Percentiles rank a stretch among this genome's conserved stretches.
Conservation (phyloP, 2,113 vertebrate species). For the Rhinolophus ferrumequinum region DNA sequence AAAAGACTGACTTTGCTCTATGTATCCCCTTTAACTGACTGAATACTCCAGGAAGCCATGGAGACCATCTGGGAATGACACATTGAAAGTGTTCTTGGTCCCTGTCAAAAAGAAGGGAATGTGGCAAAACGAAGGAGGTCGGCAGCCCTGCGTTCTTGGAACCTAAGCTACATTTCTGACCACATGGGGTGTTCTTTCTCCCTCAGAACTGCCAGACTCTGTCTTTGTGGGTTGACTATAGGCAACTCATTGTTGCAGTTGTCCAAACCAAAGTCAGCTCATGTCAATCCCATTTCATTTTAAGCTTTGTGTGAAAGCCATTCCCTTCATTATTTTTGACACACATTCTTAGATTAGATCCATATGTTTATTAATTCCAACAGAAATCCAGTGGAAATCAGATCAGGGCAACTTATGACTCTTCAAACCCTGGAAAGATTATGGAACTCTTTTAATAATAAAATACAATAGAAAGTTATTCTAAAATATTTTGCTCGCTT, state of each 20-base stretch:
- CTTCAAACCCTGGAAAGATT: constrained; percentile 67
- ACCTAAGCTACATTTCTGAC: background rate
- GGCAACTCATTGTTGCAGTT: constrained; percentile 45
- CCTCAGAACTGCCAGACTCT: background rate
- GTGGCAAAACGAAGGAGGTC: background rate
- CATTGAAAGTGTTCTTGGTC: background rate
- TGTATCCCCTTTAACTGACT: background rate
- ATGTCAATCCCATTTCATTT: constrained; percentile 73
- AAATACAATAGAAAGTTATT: constrained; percentile 79
- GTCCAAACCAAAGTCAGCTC: constrained; percentile 60
- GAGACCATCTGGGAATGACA: background rate
- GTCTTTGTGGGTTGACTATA: background rate
- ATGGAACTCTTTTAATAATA: constrained; percentile 77
- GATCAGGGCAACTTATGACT: constrained; percentile 81
- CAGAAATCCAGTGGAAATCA: constrained; percentile 77
- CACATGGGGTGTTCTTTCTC: background rate
- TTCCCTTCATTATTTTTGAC: constrained; percentile 79
- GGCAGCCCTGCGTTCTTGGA: background rate
- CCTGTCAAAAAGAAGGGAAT: constrained; percentile 5
- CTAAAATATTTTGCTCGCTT: constrained; percentile 73
- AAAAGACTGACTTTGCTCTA: background rate
- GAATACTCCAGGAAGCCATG: background rate
- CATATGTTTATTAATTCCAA: constrained; percentile 79
- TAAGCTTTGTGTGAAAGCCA: constrained; percentile 60
- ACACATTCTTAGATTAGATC: constrained; percentile 72